Percentiles rank a stretch among this genome's conserved stretches.
These are phyloP conservation scores for Drosophila birchii DNA, from an alignment of 2,888 invertebrate species.

Conservation along the genomic window DNA sequence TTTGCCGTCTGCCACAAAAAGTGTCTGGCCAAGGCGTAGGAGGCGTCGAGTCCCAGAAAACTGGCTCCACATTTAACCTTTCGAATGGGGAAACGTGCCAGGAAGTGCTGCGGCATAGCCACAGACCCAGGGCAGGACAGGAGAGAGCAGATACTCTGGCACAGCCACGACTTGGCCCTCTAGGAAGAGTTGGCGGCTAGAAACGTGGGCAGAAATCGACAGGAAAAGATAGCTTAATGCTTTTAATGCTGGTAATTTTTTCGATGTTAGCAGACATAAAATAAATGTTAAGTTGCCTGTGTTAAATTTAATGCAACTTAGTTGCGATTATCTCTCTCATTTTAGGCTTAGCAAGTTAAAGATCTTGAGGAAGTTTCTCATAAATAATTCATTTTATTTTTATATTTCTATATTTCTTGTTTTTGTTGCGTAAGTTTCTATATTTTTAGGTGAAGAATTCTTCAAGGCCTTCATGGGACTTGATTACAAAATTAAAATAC, in stretches of 20 bases:
- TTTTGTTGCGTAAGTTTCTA: background rate
- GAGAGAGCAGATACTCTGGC: conserved; percentile 7
- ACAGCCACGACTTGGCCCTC: conserved; percentile 38
- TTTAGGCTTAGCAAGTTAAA: background rate
- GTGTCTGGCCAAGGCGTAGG: conserved; percentile 75
- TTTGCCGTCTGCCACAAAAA: conserved; percentile 33
- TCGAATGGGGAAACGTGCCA: conserved; percentile 63
- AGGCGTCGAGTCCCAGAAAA: conserved; percentile 39
- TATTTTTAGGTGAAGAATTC: background rate
- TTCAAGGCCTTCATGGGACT: background rate
- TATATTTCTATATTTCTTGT: background rate
- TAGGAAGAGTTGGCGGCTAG: conserved; percentile 20
- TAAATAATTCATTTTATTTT: background rate
- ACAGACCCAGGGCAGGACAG: conserved; percentile 30
- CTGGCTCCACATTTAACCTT: conserved; percentile 67
- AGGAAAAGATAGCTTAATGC: conserved; percentile 19
- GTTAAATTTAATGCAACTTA: conserved; percentile 10
- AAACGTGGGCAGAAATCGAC: conserved; percentile 30
- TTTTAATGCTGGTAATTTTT: conserved; percentile 24
- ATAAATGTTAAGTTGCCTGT: conserved; percentile 14
- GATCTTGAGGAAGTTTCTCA: background rate
- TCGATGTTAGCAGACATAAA: conserved; percentile 23
- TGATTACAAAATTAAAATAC: background rate
- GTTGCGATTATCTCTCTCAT: background rate
- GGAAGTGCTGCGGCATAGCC: conserved; percentile 63